Percentiles rank a stretch among this genome's conserved stretches.
Evolutionary conservation across 2,113 vertebrate species (phyloP).

Genomic region (Oncorhynchus kisutch): DNA sequence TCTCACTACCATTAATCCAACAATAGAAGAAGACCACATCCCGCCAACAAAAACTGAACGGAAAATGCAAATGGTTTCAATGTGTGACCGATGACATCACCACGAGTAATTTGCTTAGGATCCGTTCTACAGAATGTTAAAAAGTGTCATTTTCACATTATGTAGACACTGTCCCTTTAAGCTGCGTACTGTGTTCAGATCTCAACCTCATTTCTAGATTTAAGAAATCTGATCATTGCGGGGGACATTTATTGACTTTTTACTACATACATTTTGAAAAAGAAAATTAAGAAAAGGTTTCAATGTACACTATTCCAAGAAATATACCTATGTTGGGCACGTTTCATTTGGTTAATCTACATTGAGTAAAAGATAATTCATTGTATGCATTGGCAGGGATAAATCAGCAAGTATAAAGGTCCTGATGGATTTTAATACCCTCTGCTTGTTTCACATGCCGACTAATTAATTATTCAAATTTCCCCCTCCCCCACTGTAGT

Average conservation of each 20-base stretch:
- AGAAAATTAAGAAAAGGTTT: not conserved
- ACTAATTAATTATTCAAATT: slow-evolving; percentile 50
- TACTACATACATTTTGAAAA: not conserved
- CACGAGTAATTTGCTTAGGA: not conserved
- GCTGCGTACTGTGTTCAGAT: too few species aligned
- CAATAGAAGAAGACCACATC: slow-evolving; percentile 39
- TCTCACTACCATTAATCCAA: slow-evolving; percentile 57
- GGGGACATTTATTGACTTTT: not conserved
- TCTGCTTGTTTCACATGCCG: slow-evolving; percentile 45
- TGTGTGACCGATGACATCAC: not conserved
- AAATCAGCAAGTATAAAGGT: slow-evolving; percentile 35
- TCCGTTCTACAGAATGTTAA: too few species aligned
- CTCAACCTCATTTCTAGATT: not conserved
- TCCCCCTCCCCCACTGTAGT: slow-evolving; percentile 38
- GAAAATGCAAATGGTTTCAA: not conserved
- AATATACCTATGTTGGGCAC: not conserved
- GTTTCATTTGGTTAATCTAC: not conserved
- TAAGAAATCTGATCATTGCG: not conserved
- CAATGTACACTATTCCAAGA: not conserved
- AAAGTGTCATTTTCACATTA: too few species aligned
- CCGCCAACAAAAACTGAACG: not conserved
- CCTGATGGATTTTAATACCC: slow-evolving; percentile 50
- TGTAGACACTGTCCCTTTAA: too few species aligned
- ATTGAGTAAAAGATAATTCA: slow-evolving; percentile 8
- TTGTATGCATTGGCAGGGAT: slow-evolving; percentile 19